These are phyloP conservation scores for Lagodon rhomboides DNA, from an alignment of 2,797 vertebrate genomes.

Conservation along the genomic window DNA sequence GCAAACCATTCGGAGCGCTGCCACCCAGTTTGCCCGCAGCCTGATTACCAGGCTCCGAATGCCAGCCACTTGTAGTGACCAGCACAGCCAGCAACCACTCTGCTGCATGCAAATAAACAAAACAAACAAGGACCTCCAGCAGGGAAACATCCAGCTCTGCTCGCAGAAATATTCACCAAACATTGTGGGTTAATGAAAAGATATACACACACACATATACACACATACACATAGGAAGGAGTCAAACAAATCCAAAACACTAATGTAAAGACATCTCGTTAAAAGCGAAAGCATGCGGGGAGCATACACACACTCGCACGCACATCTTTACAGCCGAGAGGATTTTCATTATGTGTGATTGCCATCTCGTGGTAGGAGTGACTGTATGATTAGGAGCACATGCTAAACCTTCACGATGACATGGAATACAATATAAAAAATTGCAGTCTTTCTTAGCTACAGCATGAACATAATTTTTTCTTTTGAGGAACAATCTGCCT, in stretches of 20 bases:
- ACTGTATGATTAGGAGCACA: conserved; percentile 41
- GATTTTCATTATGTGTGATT: conserved; percentile 74
- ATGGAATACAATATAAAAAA: conserved; percentile 7
- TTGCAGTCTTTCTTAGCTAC: not conserved
- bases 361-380: conserved; percentile 78
- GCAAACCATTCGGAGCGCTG: conserved; percentile 79
- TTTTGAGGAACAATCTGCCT: not conserved
- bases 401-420: conserved; percentile 24
- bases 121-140: conserved; percentile 71
- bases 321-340: not conserved
- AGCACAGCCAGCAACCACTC: conserved; percentile 80
- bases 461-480: not conserved
- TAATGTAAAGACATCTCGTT: conserved; percentile 30
- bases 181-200: conserved; percentile 34
- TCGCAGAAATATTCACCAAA: conserved; percentile 37
- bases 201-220: not conserved
- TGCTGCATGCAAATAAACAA: conserved; percentile 77
- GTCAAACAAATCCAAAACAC: conserved; percentile 25
- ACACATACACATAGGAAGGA: not conserved
- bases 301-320: conserved; percentile 19
- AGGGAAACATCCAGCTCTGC: conserved; percentile 54
- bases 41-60: conserved; percentile 81
- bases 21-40: conserved; percentile 84
- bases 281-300: conserved; percentile 45
- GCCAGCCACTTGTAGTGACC: conserved; percentile 86